Percentiles rank a stretch among this genome's conserved stretches.
These are phyloP conservation scores for Zaprionus lachaisei DNA, from an alignment of 1,140 invertebrate species.

Conservation along the genomic window DNA sequence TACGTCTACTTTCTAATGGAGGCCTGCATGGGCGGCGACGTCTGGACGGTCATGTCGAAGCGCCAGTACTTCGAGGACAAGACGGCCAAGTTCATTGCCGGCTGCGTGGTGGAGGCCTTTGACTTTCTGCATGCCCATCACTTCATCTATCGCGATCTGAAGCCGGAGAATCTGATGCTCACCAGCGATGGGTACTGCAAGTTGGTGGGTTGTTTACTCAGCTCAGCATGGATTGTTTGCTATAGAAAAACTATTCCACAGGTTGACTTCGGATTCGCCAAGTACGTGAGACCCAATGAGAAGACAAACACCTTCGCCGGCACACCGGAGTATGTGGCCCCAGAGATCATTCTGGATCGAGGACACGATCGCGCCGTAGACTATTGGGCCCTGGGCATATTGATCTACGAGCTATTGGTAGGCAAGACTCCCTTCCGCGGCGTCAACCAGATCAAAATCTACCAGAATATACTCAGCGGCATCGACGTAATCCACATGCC, in stretches of 20 bases:
- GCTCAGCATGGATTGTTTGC: no score
- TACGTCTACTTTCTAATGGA: conserved; percentile 99
- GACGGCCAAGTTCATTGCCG: conserved; percentile 94
- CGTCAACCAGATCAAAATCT: conserved; percentile 97
- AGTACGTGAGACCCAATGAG: conserved; percentile 90
- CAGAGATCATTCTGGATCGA: conserved; percentile 97
- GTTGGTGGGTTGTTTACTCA: conserved; percentile 87
- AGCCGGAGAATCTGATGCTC: conserved; percentile 97
- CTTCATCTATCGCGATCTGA: conserved; percentile 97
- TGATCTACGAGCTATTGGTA: conserved; percentile 95
- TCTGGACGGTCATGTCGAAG: conserved; percentile 96
- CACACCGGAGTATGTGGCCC: conserved; percentile 94
- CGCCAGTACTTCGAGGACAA: conserved; percentile 93
- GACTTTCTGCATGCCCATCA: conserved; percentile 94
- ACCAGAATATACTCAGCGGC: conserved; percentile 95
- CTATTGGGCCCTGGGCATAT: conserved; percentile 97
- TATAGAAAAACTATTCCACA: conserved; percentile 71
- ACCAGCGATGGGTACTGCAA: conserved; percentile 95
- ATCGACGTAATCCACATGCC: conserved; percentile 96
- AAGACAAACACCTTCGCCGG: conserved; percentile 99
- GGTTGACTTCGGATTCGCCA: conserved; percentile 99
- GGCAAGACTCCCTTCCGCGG: conserved; percentile 98
- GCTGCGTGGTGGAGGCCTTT: conserved; percentile 96
- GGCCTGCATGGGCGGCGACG: conserved; percentile 97
- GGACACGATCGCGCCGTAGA: conserved; percentile 97